Evolutionary conservation across 35 echinoderm and acorn worm species (phyloP).

Genomic region (Chiridota heheva): DNA sequence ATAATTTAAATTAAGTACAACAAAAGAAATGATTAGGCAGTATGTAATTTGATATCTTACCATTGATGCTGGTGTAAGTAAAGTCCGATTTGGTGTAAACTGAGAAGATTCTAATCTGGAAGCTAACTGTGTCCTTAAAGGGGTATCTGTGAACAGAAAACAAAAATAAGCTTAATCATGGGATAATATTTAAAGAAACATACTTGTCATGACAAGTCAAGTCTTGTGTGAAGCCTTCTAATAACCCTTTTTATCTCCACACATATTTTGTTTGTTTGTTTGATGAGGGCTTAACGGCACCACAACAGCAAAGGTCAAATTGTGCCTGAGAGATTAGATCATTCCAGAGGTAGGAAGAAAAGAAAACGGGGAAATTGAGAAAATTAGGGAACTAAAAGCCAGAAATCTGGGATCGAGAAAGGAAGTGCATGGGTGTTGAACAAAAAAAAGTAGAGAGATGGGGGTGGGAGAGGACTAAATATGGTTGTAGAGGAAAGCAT

Average conservation of each 20-base stretch:
- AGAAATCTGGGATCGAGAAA: too few relatives aligned
- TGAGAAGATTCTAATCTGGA: constrained; percentile 49
- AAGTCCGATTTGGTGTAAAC: constrained; percentile 44
- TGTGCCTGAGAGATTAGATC: too few relatives aligned
- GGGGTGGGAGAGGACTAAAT: too few relatives aligned
- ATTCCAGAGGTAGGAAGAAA: too few relatives aligned
- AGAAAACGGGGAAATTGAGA: too few relatives aligned
- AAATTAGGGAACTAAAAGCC: neutral
- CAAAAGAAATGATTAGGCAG: neutral
- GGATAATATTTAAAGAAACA: neutral
- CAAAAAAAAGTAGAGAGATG: too few relatives aligned
- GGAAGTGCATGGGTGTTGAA: too few relatives aligned
- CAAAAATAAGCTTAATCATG: neutral
- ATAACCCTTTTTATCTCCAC: neutral
- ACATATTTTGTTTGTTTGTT: too few relatives aligned
- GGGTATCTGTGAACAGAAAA: constrained; percentile 49
- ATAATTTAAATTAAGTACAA: neutral
- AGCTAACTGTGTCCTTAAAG: constrained; percentile 56
- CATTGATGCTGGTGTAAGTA: constrained; percentile 42
- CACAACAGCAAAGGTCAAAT: too few relatives aligned
- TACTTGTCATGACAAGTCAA: neutral
- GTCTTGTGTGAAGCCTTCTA: neutral
- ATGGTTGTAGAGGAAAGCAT: too few relatives aligned
- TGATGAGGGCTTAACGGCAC: too few relatives aligned
- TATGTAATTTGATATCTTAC: constrained; percentile 3